phyloP scores from a whole-genome alignment of 2,113 vertebrate species.

The Fregetta grallaria region DNA sequence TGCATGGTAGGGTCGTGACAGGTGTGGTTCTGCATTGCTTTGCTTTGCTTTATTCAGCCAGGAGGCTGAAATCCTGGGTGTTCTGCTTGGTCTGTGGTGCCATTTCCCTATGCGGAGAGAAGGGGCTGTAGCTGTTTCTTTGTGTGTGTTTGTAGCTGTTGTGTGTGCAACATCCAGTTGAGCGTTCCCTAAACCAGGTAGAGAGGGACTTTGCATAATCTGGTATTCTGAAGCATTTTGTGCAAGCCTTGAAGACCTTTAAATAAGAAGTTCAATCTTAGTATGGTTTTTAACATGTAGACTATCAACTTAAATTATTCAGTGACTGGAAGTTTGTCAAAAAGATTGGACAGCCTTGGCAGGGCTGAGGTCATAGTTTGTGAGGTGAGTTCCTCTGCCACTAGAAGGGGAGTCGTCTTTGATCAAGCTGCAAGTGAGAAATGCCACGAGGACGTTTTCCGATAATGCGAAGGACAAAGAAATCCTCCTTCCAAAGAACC shows the following conservation, averaged over 20 bases:
- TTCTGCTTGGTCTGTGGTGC: background rate
- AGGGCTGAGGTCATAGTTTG: background rate
- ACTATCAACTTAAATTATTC: background rate
- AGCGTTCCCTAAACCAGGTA: background rate
- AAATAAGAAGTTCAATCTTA: background rate
- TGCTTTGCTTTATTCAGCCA: background rate
- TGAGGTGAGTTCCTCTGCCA: background rate
- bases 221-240: background rate
- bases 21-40: background rate
- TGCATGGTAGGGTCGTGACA: too few species aligned
- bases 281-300: background rate
- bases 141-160: background rate
- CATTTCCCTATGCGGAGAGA: accelerated
- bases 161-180: background rate
- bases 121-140: background rate
- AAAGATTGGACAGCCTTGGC: background rate
- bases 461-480: background rate
- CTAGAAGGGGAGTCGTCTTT: background rate
- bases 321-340: background rate
- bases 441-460: background rate
- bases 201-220: background rate
- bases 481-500: background rate
- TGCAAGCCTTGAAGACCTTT: background rate
- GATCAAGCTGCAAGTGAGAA: background rate
- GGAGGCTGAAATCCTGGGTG: background rate